Percentiles rank a stretch among this genome's conserved stretches.
Evolutionary conservation across 2,113 vertebrate species (phyloP).

Genomic region (Cinclus mexicanus): DNA sequence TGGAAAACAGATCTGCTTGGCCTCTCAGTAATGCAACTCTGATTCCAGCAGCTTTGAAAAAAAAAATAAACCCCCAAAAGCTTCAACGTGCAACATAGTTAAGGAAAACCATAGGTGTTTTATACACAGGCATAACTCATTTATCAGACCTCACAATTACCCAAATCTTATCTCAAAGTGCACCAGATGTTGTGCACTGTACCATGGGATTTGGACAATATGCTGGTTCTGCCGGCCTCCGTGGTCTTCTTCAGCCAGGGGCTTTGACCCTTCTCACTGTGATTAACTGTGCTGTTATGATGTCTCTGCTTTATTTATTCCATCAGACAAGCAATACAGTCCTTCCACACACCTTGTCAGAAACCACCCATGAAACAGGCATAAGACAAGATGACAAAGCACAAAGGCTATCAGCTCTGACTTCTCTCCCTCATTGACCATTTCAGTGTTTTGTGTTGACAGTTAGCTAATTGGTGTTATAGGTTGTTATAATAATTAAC

Average conservation of each 20-base stretch:
- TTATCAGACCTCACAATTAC: neutral
- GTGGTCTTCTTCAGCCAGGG: neutral
- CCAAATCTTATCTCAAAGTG: neutral
- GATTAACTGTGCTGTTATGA: neutral
- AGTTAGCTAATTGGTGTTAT: neutral
- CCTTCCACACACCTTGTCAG: neutral
- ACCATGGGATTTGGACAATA: neutral
- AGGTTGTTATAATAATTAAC: neutral
- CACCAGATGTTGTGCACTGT: neutral
- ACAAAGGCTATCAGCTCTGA: neutral
- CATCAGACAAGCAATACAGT: neutral
- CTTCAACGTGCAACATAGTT: neutral
- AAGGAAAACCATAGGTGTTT: neutral
- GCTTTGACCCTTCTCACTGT: neutral
- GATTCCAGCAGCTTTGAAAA: neutral
- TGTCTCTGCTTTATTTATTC: neutral
- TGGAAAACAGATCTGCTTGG: neutral
- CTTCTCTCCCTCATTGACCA: neutral
- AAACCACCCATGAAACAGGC: neutral
- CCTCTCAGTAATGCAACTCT: neutral
- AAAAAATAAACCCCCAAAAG: neutral
- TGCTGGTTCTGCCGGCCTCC: neutral
- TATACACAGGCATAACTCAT: neutral
- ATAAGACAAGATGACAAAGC: neutral
- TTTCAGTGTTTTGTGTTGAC: neutral